Base-by-base conservation (phyloP, 2,113 vertebrate genomes). In the Gadus chalcogrammus region DNA sequence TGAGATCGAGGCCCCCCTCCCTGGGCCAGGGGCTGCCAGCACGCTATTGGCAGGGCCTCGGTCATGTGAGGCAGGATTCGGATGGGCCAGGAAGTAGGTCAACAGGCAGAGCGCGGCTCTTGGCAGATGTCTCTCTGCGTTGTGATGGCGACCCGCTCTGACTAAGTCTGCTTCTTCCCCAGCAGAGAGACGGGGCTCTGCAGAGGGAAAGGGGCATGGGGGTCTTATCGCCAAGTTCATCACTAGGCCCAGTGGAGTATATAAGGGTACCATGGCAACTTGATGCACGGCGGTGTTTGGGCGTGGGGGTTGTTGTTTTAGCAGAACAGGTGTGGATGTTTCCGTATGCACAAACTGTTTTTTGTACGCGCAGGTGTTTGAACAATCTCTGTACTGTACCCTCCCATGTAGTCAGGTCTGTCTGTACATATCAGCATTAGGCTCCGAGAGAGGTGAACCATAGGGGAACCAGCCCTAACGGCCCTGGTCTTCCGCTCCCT, bases 321-420 rank as follows among this genome's bases (percentile, higher is more conserved):
- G 79, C 72, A 63, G 72, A 84, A 61, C 76, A 70, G 55, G 52
- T 61, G 62, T 56, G 70, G 22, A 15, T 16, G 59, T 62, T 35
- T 61, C 17, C 74, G 78, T 76, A 65, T 71, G 73, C 18, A 13
- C 70, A 78, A 69, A 69, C 69, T 63, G 67, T 24, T 83, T 70
- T 70, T 68, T 53, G 73, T 83, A 80, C 77, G 77, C 75, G 71
- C 71, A 81, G 76, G 70, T 86, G 85, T 86, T 81, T 71, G 72
- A 80, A 88, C 83, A 82, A 84, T 87, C 87, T 88, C 83, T 80
- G 85, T 89, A 82, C 80, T 83, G 82, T 89, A 84, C 79, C 59
- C 81, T 76, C 78, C 75, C 79, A 80, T 84, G 62, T 81, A 71
- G 83, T 77, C 85, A 85, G 85, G 81, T 87, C 71, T 83, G 76